Percentiles rank a stretch among this genome's conserved stretches.
These are phyloP conservation scores for Gnatocerus cornutus DNA, from an alignment of 2,888 invertebrate genomes.

Conservation along the genomic window DNA sequence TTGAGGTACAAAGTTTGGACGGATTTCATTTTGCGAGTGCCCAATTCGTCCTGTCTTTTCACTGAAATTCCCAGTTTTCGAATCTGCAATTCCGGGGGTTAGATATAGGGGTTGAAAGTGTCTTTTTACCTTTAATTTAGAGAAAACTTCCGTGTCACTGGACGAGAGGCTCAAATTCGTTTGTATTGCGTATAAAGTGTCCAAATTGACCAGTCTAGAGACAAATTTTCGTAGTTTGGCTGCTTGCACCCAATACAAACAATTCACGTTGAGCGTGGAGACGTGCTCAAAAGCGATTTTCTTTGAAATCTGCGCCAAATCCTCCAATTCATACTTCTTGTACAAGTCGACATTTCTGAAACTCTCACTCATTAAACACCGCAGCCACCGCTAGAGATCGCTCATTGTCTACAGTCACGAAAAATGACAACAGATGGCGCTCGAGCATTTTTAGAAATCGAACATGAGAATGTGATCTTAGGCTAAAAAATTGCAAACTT, in stretches of 20 bases:
- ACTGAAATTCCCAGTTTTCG: slow-evolving; percentile 30
- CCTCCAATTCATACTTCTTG: slow-evolving; percentile 13
- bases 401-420: too few relatives aligned
- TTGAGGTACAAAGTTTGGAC: slow-evolving; percentile 27
- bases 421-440: too few relatives aligned
- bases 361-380: not conserved
- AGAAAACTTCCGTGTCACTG: slow-evolving; percentile 7
- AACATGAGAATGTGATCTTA: too few relatives aligned
- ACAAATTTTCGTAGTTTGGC: slow-evolving; percentile 31
- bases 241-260: slow-evolving; percentile 42
- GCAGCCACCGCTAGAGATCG: too few relatives aligned
- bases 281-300: slow-evolving; percentile 24
- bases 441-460: too few relatives aligned
- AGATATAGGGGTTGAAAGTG: too few relatives aligned
- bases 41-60: not conserved
- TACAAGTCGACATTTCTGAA: slow-evolving; percentile 28
- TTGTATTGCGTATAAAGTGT: slow-evolving; percentile 37
- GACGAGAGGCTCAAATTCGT: slow-evolving; percentile 24
- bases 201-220: slow-evolving; percentile 32
- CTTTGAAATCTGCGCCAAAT: slow-evolving; percentile 22
- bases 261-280: slow-evolving; percentile 38
- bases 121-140: slow-evolving; percentile 36
- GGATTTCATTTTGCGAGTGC: slow-evolving; percentile 6
- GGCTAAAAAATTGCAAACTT: slow-evolving; percentile 4
- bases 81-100: slow-evolving; percentile 18